Base-by-base conservation (phyloP, 2,797 vertebrate species). In the Macropodus opercularis region DNA sequence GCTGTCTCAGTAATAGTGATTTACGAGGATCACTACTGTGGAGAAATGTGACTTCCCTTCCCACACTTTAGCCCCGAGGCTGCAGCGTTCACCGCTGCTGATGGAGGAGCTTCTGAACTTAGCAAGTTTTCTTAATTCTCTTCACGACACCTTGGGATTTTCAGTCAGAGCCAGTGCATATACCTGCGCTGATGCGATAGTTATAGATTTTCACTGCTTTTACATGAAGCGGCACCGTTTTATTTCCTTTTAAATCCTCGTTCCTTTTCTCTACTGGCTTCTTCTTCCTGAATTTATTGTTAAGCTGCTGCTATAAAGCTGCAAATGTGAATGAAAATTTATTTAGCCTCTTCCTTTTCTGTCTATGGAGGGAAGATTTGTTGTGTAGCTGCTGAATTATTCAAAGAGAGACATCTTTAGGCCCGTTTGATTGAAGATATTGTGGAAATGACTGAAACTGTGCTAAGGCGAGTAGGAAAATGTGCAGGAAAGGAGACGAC, bases 381-480 rank as follows among this genome's bases (percentile, higher is more conserved):
- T 82, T 79, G 67, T 63, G 52, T 34, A 43, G 48, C 53, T 74
- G 39, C 29, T 86, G 68, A 87, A 87, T 87, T 78, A 88, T 87
- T 87, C 63, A 90, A 36, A 75, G 56, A 15, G 17, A 58, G 58
- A 50, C 13, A 2, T 80, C 58, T 41, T 51, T 18, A 2, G 53
- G 62, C 40, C 72, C 51, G 36, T 75, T 69, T 70, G 43, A 68
- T 53, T 52, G 47, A 75, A 57, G 46, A 63, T 48, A 43, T 67
- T 63, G 50, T 12, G 36, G 44, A 66, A 66, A 63, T 26, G 60
- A 39, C 34, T 48, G 31, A 50, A 48, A 47, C 11, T 51, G 34
- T 32, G 13, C 31, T 21, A 18, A 61, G 38, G 17, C 11, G 38
- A 38, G 61, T 27, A 22, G 46, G 6, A 27, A 76, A 65, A 59